Percentiles rank a stretch among this genome's conserved stretches.
Evolutionary conservation across 2,113 vertebrate genomes (phyloP).

Genomic region (Alaudala cheleensis): DNA sequence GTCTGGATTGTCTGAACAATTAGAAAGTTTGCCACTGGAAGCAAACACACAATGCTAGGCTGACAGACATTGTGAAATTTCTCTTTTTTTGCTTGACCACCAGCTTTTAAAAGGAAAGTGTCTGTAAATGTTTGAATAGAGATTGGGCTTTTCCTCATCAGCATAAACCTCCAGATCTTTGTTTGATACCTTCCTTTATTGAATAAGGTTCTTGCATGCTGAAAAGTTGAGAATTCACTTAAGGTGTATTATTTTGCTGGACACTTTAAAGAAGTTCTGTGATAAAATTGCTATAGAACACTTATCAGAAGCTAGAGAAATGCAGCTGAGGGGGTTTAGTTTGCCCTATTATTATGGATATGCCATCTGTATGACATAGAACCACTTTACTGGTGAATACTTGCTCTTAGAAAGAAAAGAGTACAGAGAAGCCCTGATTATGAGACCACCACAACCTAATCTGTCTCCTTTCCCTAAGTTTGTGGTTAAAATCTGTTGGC

Average conservation of each 20-base stretch:
- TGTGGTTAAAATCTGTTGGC: constrained; percentile 65
- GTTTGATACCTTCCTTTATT: neutral
- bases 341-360: neutral
- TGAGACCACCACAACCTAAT: constrained; percentile 57
- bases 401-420: constrained; percentile 20
- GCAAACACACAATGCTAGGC: neutral
- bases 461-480: constrained; percentile 46
- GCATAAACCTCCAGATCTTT: neutral
- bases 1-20: neutral
- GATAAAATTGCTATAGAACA: neutral
- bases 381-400: neutral
- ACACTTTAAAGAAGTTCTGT: neutral
- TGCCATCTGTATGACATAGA: neutral
- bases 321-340: neutral
- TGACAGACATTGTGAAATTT: neutral
- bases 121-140: neutral
- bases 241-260: neutral
- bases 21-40: neutral
- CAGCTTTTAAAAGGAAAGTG: neutral
- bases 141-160: neutral
- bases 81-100: neutral
- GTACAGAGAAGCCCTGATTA: constrained; percentile 43
- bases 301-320: constrained; percentile 21
- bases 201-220: neutral
- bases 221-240: neutral